Percentiles rank a stretch among this genome's conserved stretches.
phyloP scores from a whole-genome alignment of 2,113 vertebrate genomes.

The Lophius piscatorius region DNA sequence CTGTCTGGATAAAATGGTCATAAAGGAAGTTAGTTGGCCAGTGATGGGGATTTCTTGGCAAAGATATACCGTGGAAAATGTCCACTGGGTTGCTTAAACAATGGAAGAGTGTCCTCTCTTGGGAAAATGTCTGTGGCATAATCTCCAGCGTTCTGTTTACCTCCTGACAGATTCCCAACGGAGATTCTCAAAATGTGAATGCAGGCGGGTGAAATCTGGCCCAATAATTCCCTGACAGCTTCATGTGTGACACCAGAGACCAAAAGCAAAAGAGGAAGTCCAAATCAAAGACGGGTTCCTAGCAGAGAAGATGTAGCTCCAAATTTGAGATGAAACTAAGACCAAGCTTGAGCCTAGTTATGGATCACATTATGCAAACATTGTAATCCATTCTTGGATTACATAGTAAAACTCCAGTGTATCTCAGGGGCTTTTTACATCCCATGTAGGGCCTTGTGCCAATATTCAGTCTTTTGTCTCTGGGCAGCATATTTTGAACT shows the following conservation, averaged over 20 bases:
- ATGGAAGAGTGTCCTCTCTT: slow-evolving; percentile 12
- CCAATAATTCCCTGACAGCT: slow-evolving; percentile 7
- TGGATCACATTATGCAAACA: slow-evolving; percentile 23
- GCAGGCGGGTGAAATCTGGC: neutral
- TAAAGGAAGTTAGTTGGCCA: slow-evolving; percentile 1
- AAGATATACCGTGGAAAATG: slow-evolving; percentile 6
- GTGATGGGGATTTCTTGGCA: slow-evolving; percentile 18
- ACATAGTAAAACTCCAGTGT: slow-evolving; percentile 8
- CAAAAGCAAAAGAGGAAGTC: slow-evolving; percentile 1
- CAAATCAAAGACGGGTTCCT: slow-evolving; percentile 22
- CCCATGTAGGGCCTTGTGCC: neutral
- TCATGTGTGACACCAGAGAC: neutral
- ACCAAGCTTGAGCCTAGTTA: slow-evolving; percentile 6
- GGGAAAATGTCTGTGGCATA: slow-evolving; percentile 13
- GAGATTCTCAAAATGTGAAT: slow-evolving; percentile 19
- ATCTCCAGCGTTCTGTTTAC: slow-evolving; percentile 22
- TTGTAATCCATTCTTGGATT: slow-evolving; percentile 29
- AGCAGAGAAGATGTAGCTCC: slow-evolving; percentile 9
- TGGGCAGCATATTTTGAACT: slow-evolving; percentile 6
- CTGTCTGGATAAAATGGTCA: neutral
- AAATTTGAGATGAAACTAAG: slow-evolving; percentile 13
- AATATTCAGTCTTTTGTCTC: slow-evolving; percentile 6
- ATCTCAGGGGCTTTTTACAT: neutral
- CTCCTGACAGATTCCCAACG: slow-evolving; percentile 10
- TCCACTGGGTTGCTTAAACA: slow-evolving; percentile 22